Conservation (phyloP, 2,797 vertebrate genomes). For the Lepidocolaptes lacrymiger region DNA sequence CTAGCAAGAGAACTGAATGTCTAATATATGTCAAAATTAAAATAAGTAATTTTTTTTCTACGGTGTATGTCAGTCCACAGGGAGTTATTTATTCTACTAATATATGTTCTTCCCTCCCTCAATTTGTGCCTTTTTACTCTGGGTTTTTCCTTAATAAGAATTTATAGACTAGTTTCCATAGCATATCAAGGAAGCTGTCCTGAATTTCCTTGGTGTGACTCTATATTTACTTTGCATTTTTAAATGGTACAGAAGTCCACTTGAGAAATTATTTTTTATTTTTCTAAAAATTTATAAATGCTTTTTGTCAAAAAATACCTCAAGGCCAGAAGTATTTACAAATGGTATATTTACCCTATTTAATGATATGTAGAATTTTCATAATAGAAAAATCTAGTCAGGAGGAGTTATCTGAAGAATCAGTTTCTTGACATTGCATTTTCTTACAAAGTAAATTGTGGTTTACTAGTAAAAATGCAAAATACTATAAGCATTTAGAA, state of each 20-base stretch:
- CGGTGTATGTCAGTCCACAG: background rate
- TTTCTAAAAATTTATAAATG: background rate
- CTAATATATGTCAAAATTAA: conserved; percentile 28
- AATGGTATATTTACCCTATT: background rate
- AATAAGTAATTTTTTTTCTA: conserved; percentile 7
- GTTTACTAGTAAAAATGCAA: background rate
- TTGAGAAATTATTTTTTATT: background rate
- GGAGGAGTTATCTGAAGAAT: background rate
- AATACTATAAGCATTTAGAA: background rate
- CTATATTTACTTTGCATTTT: background rate
- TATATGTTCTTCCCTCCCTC: background rate
- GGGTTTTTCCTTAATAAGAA: background rate
- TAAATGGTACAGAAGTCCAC: background rate
- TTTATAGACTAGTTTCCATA: background rate
- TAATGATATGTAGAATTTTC: background rate
- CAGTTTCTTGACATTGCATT: background rate
- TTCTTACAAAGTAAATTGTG: background rate
- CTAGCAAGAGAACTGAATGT: background rate
- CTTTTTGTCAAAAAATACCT: background rate
- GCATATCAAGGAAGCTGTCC: background rate
- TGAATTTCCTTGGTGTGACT: background rate
- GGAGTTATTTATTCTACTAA: background rate
- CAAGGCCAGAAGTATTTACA: background rate
- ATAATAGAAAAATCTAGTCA: background rate
- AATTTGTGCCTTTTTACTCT: background rate